These are phyloP conservation scores for Halcyon badia DNA, from an alignment of 2,797 vertebrate species.

Conservation along the genomic window DNA sequence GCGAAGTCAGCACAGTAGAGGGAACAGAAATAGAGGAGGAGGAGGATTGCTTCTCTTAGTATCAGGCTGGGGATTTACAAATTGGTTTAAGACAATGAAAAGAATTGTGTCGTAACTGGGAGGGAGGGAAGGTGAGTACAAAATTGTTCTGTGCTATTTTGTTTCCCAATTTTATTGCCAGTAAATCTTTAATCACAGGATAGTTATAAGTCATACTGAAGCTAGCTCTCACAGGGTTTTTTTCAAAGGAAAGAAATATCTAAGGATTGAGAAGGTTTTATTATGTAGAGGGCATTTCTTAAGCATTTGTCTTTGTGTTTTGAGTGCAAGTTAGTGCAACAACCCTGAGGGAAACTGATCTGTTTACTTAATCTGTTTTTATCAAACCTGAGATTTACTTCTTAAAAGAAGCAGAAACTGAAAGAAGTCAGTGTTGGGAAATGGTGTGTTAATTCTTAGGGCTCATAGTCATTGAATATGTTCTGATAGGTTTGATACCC, in stretches of 20 bases:
- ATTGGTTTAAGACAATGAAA: background rate
- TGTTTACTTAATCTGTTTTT: background rate
- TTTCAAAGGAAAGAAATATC: background rate
- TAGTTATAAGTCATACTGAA: background rate
- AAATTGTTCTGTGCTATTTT: background rate
- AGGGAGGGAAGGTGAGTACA: background rate
- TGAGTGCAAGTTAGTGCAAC: background rate
- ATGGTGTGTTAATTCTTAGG: background rate
- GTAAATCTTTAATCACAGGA: background rate
- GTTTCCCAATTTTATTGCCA: background rate
- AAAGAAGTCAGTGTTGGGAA: background rate
- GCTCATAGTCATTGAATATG: background rate
- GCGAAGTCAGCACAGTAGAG: background rate
- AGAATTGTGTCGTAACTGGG: background rate
- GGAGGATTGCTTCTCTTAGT: background rate
- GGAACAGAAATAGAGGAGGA: background rate
- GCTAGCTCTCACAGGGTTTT: background rate
- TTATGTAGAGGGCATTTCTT: background rate
- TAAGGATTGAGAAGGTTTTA: background rate
- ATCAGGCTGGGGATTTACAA: background rate
- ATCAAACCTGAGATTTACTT: background rate
- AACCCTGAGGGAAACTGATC: background rate
- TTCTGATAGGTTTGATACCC: background rate
- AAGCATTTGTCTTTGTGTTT: background rate
- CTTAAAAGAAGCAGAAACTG: background rate